Conservation (phyloP, 1,140 invertebrate species). For the Lysiphlebus fabarum region DNA sequence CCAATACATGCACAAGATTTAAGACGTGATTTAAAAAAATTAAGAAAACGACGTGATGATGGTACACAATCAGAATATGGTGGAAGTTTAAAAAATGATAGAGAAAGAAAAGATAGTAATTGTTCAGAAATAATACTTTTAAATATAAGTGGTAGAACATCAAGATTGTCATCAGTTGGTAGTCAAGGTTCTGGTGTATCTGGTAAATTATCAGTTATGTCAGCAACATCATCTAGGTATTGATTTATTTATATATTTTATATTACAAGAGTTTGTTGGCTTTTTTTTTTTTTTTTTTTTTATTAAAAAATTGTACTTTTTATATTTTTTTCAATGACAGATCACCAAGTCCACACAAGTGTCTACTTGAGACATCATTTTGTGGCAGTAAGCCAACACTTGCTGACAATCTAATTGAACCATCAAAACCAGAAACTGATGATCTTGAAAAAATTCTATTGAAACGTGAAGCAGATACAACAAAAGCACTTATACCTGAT, state of each 20-base stretch:
- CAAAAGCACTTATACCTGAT: conserved; percentile 51
- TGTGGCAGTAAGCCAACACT: conserved; percentile 72
- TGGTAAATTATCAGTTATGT: conserved; percentile 53
- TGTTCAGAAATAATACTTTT: conserved; percentile 74
- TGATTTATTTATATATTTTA: too few species aligned
- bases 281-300: conserved; percentile 25
- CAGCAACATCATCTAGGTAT: conserved; percentile 51
- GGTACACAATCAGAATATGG: conserved; percentile 55
- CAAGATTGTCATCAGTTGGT: conserved; percentile 68
- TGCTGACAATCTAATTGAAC: conserved; percentile 45
- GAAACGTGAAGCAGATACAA: conserved; percentile 52
- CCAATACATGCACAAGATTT: conserved; percentile 58
- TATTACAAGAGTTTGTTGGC: too few species aligned
- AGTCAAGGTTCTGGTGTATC: conserved; percentile 70
- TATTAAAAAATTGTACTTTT: too few species aligned
- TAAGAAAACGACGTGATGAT: conserved; percentile 56
- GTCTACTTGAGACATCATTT: conserved; percentile 84
- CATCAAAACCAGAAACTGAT: conserved; percentile 56
- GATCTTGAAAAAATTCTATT: conserved; percentile 66
- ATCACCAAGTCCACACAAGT: conserved; percentile 83
- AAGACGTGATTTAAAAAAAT: conserved; percentile 44
- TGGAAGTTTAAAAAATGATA: conserved; percentile 52
- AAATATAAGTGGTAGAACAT: conserved; percentile 78
- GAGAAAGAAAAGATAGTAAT: conserved; percentile 74
- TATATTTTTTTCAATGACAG: conserved; percentile 59